A percentile compares a stretch with the other conserved stretches of the same genome.
These are phyloP conservation scores for Hemibagrus guttatus DNA, from an alignment of 2,797 vertebrate genomes.

Conservation along the genomic window DNA sequence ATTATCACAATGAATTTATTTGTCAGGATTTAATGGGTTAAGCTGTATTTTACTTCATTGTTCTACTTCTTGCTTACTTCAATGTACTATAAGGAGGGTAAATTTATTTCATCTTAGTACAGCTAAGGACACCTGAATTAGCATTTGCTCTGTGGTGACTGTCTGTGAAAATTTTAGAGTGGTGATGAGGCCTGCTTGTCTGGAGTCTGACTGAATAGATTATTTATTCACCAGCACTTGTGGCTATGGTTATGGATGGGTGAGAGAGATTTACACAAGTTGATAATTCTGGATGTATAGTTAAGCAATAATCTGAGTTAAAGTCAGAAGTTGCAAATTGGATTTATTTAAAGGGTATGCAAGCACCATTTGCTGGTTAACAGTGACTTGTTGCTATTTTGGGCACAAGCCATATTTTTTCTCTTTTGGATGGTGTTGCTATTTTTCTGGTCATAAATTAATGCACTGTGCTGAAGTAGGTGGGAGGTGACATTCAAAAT, in stretches of 20 bases:
- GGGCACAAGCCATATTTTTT: not conserved
- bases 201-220: not conserved
- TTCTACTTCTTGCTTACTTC: not conserved
- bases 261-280: not conserved
- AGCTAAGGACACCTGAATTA: conserved; percentile 11
- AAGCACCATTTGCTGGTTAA: not conserved
- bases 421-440: not conserved
- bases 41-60: not conserved
- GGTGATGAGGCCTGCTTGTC: not conserved
- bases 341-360: not conserved
- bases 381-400: not conserved
- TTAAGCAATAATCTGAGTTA: not conserved
- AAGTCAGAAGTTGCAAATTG: not conserved
- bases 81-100: not conserved
- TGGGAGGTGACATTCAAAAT: conserved; percentile 7
- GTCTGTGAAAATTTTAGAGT: not conserved
- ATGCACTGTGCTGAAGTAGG: not conserved
- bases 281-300: not conserved
- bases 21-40: not conserved
- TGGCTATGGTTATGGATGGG: not conserved
- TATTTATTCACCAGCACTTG: conserved; percentile 5
- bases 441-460: conserved; percentile 16
- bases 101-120: not conserved
- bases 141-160: conserved; percentile 11
- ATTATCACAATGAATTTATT: not conserved